Evolutionary conservation across 2,888 invertebrate species (phyloP), one percentile per base, ranked within the genome.

Genomic region (Rhagophthalmus giganteus): DNA sequence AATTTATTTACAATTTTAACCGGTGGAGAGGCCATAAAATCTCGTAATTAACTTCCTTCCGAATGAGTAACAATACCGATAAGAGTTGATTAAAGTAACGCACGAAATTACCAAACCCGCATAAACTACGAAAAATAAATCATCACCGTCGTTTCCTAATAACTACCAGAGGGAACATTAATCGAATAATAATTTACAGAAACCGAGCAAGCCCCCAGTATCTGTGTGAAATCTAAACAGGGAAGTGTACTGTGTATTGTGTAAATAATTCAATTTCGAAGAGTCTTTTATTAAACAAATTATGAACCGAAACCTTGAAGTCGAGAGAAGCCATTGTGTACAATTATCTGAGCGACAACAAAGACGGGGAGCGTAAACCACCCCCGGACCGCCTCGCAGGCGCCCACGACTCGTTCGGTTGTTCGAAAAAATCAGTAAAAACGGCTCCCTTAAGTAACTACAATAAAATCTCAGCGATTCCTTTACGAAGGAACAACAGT

Each of bases 391-490:
- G 16, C 32, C n/a, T 8, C 13, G 8, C n/a, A 26, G 28, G 31
- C n/a, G 26, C n/a, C 11, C 9, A 9, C 25, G 26, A 31, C 25
- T 31, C n/a, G 10, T 9, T 32, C 24, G 9, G 24, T 10, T 44
- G 38, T 44, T n/a, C 20, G 16, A 35, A 46, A 5, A 48, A 44
- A 34, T 32, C 20, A 24, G 11, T 39, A 45, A 54, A 49, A 54
- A 54, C 54, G 54, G 54, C 54, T 54, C 54, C 54, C 45, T 30
- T 45, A 54, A 54, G 54, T 25, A 49, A 49, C 28, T 42, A 40
- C 32, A 52, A 50, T 30, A 50, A 50, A 38, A 32, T 44, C 20
- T 31, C 44, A 3, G 27, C 50, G 15, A 33, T 38, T 38, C 50
- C 50, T 13, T 10, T 20, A 15, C 33, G 52, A 35, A 52, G 46